Conservation (phyloP, 2,113 vertebrate species). For the Pterocles gutturalis region DNA sequence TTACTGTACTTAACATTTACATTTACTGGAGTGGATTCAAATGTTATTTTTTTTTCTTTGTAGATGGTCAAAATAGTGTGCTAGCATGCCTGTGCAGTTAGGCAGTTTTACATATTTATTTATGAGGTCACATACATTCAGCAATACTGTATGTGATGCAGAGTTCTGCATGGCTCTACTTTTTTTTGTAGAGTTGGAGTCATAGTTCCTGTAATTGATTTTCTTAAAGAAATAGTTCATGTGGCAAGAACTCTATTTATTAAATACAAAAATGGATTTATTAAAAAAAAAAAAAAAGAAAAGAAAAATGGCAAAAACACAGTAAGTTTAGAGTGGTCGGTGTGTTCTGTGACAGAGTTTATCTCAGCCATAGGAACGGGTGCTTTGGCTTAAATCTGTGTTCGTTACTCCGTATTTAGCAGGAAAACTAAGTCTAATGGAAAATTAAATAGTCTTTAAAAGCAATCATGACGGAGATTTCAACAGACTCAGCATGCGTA, state of each 20-base stretch:
- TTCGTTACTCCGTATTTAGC: neutral
- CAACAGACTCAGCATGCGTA: neutral
- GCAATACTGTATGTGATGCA: neutral
- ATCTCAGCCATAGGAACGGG: neutral
- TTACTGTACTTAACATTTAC: neutral
- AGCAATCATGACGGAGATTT: neutral
- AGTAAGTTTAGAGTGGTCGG: neutral
- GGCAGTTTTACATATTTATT: neutral
- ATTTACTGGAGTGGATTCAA: neutral
- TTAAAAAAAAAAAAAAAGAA: too few relatives aligned
- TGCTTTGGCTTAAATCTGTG: neutral
- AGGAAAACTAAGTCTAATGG: neutral
- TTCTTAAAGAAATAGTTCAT: neutral
- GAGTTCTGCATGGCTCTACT: neutral
- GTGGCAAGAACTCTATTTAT: neutral
- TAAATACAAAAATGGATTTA: neutral
- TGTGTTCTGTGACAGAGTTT: neutral
- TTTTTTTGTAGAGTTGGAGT: neutral
- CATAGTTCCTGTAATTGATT: neutral
- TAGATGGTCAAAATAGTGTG: neutral
- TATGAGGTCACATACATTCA: neutral
- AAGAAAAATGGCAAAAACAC: neutral
- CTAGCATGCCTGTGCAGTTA: neutral
- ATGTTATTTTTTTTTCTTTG: neutral
- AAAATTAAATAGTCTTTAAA: neutral